Evolutionary conservation across 2,888 invertebrate species (phyloP), one percentile per base, ranked within the genome.

Genomic region (Meiosimyza decipiens): DNA sequence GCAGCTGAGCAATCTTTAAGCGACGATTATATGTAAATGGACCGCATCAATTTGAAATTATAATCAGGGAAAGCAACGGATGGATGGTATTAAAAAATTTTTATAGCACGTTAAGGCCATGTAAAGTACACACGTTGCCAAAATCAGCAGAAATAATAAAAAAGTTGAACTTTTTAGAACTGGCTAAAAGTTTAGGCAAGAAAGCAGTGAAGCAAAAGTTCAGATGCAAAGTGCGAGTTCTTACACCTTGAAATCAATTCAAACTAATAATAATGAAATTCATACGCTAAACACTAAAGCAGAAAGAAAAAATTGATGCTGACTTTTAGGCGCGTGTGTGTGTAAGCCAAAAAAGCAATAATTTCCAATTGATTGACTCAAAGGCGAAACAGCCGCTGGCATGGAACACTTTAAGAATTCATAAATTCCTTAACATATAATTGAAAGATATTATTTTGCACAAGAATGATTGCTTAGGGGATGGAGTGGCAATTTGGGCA

Each of bases 11-110:
- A 49, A 63, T 63, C 47, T 49, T 63, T 63, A 63, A 63, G 51
- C 64, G 64, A 12, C 64, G 22, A 64, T 64, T 64, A 64, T 64
- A 64, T 64, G 64, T 64, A 64, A 64, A 64, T 64, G 64, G 51
- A 64, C 64, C 64, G 64, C n/a, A 64, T 64, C 64, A 50, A 64
- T 64, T 64, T 28, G 22, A 50, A 64, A 22, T 22, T 40, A 40
- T 9, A 40, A 6, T 11, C 9, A 16, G 51, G 59, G 12, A 59
- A 22, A 18, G 57, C 11, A 54, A 13, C 6, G n/a, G 11, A 54
- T 54, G 54, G 12, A 54, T 54, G n/a, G 7, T 15, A 54, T 54
- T 15, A n/a, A 54, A 54, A 16, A 9, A 3, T 15, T 22, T 7
- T 1, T n/a, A 15, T 12, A 18, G 18, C 54, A 18, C 2, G 54